Base-by-base conservation (phyloP, 2,888 invertebrate species). In the Pseudococcus jackbeardsleyi region DNA sequence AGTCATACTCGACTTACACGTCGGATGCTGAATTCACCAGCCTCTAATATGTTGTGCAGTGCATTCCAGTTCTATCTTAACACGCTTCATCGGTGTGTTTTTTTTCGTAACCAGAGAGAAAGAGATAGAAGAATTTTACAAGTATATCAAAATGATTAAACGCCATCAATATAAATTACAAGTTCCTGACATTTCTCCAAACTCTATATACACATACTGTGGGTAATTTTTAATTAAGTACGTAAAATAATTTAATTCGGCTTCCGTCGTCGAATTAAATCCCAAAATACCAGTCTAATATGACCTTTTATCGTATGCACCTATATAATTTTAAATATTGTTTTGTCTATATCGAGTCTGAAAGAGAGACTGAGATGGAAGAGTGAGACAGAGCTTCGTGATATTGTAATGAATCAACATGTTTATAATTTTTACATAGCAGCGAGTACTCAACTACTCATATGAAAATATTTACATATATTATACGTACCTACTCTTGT, bases 211-310 rank as follows among this genome's bases (percentile, higher is more conserved):
- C n/a, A n/a, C n/a, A 33, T 33, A 3, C 26, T 33, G 26, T 77
- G 39, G 22, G 77, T 77, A 77, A 77, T 77, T 77, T 77, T 77
- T 77, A 77, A 77, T 77, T 77, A 77, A 77, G 77, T 77, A 26
- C 77, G 77, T 77, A 77, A 77, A 77, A 77, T 77, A 77, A 77
- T 77, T 77, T 77, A 77, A 77, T 77, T 77, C 77, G 77, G 77
- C 77, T 77, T 77, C 77, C 77, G 77, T 77, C 33, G 77, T 77
- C 77, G 39, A 77, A 77, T 77, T 77, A 77, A 77, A 77, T 77
- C 77, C 50, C 9, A 77, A 77, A 77, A 77, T 77, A 77, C 77
- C 77, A 77, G 26, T 33, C 77, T 77, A 77, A 77, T 77, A 77
- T 77, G 77, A 77, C 22, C 77, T 77, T 77, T 77, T 77, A 77